Percentiles rank a stretch among this genome's conserved stretches.
phyloP scores from a whole-genome alignment of 2,113 vertebrate species.

The Psittacus erithacus region DNA sequence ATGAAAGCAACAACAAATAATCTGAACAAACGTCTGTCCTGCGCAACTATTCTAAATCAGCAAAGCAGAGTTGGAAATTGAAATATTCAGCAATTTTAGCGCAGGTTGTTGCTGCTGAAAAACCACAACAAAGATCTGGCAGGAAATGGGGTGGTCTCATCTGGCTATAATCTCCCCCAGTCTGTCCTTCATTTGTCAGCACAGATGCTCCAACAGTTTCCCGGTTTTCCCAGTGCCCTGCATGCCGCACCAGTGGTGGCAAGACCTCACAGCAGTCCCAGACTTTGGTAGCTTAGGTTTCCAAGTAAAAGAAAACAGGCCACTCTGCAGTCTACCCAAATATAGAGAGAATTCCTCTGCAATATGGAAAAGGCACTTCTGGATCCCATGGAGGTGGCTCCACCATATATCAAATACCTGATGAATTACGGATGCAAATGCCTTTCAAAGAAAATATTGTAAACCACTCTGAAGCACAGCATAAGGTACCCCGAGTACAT shows the following conservation, averaged over 20 bases:
- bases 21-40: not conserved
- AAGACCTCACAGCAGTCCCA: not conserved
- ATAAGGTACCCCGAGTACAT: not conserved
- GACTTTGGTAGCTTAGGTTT: not conserved
- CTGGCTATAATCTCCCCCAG: not conserved
- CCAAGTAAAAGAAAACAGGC: not conserved
- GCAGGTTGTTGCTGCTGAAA: not conserved
- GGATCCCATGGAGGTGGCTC: not conserved
- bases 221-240: not conserved
- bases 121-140: not conserved
- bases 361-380: not conserved
- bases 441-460: not conserved
- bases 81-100: not conserved
- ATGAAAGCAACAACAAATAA: accelerated
- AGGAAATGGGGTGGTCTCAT: not conserved
- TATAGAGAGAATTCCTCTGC: not conserved
- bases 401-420: not conserved
- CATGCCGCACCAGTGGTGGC: not conserved
- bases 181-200: not conserved
- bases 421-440: not conserved
- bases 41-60: not conserved
- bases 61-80: not conserved
- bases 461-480: not conserved
- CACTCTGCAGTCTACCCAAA: not conserved
- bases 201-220: constrained; percentile 7